A percentile compares a stretch with the other conserved stretches of the same genome.
These are phyloP conservation scores for Trichomalopsis sarcophagae DNA, from an alignment of 1,140 invertebrate genomes.

Conservation along the genomic window DNA sequence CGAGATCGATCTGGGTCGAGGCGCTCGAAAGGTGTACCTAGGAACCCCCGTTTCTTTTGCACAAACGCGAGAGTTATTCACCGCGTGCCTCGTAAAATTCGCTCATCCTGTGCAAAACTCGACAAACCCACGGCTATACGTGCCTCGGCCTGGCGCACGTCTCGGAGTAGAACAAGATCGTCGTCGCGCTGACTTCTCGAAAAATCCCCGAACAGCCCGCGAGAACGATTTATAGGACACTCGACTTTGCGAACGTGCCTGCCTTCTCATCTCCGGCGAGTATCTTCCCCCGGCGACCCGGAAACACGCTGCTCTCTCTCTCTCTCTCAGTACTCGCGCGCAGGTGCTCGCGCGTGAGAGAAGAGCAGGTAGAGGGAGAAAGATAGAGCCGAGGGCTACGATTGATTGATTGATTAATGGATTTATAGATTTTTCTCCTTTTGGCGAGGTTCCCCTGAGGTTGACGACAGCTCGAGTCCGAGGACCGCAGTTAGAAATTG, in stretches of 20 bases:
- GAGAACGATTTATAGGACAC: slow-evolving; percentile 19
- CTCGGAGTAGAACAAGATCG: background rate
- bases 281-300: slow-evolving; percentile 22
- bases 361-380: background rate
- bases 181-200: background rate
- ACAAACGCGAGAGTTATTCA: background rate
- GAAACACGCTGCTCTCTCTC: slow-evolving; percentile 2
- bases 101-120: background rate
- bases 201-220: background rate
- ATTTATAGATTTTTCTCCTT: background rate
- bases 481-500: background rate
- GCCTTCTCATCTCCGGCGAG: background rate
- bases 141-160: background rate
- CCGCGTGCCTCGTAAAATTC: background rate
- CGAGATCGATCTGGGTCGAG: too few species aligned
- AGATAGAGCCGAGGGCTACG: background rate
- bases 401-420: slow-evolving; percentile 46
- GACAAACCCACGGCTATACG: background rate
- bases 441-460: too few species aligned
- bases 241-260: background rate
- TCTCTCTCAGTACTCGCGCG: background rate
- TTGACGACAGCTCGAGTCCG: too few species aligned
- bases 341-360: slow-evolving; percentile 14
- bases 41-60: background rate
- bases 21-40: too few species aligned